These are phyloP conservation scores for Cyclophora punctaria DNA, from an alignment of 2,888 invertebrate genomes.

Conservation along the genomic window DNA sequence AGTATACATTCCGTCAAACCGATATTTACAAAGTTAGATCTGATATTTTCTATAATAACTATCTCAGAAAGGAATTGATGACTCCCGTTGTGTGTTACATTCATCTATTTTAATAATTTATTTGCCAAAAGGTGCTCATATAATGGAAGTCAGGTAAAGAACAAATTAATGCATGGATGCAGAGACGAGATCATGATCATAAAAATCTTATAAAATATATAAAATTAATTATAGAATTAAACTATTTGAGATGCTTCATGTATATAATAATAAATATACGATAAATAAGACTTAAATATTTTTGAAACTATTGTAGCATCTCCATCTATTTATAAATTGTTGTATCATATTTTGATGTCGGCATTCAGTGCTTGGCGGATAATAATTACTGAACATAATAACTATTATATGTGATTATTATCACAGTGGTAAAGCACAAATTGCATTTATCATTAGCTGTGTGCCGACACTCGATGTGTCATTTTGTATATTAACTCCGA, in stretches of 20 bases:
- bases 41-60: neutral
- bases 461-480: no score
- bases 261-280: conserved; percentile 20
- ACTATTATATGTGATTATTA: neutral
- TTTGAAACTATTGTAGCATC: conserved; percentile 58
- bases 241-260: conserved; percentile 22
- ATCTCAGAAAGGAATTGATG: neutral
- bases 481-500: no score
- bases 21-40: no score
- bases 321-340: conserved; percentile 19
- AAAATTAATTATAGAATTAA: conserved; percentile 17
- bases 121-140: conserved; percentile 44
- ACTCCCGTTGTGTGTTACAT: neutral
- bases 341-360: conserved; percentile 1
- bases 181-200: conserved; percentile 21
- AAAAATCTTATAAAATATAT: conserved; percentile 16
- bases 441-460: neutral
- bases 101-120: conserved; percentile 2
- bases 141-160: conserved; percentile 11
- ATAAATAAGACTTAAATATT: conserved; percentile 54
- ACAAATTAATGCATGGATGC: conserved; percentile 24
- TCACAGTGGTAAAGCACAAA: neutral
- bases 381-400: neutral
- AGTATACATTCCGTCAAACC: no score
- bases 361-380: neutral